phyloP scores from a whole-genome alignment of 2,888 invertebrate genomes.

The Tipula lateralis region DNA sequence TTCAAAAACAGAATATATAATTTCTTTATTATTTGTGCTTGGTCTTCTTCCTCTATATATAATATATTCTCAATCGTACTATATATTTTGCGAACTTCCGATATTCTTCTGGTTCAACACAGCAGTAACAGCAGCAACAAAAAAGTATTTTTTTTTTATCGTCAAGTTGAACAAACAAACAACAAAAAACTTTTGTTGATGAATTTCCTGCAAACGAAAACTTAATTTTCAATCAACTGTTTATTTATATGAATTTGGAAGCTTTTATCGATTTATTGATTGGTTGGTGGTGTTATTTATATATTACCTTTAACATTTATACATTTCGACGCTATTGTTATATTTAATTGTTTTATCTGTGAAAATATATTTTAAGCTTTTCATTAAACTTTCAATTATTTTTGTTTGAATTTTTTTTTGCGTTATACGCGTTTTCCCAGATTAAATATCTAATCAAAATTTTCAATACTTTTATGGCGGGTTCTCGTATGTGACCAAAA shows the following conservation, averaged over 20 bases:
- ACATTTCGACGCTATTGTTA: background rate
- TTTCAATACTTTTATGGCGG: background rate
- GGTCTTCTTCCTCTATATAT: background rate
- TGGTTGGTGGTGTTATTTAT: background rate
- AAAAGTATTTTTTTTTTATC: background rate
- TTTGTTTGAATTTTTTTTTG: background rate
- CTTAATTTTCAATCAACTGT: conserved; percentile 11
- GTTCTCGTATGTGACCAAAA: too few relatives aligned
- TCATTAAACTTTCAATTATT: background rate
- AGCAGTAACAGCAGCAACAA: background rate
- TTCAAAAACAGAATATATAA: conserved; percentile 1
- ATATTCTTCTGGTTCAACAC: background rate
- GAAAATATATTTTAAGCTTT: conserved; percentile 24
- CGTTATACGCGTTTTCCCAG: too few relatives aligned
- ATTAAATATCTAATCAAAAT: too few relatives aligned
- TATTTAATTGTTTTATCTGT: background rate
- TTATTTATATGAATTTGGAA: background rate
- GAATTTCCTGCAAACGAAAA: background rate
- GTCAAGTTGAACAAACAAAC: background rate
- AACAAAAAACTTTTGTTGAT: background rate
- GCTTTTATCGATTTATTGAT: background rate
- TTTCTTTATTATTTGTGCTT: background rate
- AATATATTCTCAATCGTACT: background rate
- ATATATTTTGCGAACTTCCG: background rate
- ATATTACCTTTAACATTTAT: background rate